These are phyloP conservation scores for Luscinia megarhynchos DNA, from an alignment of 2,797 vertebrate genomes.

Conservation along the genomic window DNA sequence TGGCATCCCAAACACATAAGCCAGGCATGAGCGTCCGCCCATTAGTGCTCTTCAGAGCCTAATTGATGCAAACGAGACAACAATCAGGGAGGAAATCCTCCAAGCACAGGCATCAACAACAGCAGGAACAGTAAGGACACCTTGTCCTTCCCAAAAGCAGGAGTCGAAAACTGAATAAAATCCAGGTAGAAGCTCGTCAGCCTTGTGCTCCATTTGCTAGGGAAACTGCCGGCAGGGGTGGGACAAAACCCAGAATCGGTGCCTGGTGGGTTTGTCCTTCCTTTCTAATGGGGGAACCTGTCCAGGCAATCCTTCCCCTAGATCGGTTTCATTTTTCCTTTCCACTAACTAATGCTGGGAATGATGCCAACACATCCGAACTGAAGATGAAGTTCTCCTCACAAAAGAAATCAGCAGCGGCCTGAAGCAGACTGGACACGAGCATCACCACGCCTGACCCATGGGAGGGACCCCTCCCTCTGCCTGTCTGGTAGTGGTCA, in stretches of 20 bases:
- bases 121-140: background rate
- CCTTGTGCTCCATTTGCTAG: background rate
- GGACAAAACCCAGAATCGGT: background rate
- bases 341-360: background rate
- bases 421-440: too few species aligned
- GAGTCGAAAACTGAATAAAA: background rate
- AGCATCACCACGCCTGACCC: background rate
- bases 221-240: too few species aligned
- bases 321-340: background rate
- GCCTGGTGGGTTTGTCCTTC: background rate
- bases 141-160: background rate
- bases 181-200: background rate
- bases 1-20: background rate
- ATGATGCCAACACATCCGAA: background rate
- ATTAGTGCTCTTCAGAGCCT: background rate
- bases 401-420: background rate
- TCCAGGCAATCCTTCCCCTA: background rate
- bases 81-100: background rate
- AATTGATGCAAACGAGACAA: background rate
- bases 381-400: background rate
- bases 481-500: too few species aligned
- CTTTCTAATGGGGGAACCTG: background rate
- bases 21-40: background rate
- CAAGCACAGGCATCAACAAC: too few species aligned
- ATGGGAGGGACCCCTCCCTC: background rate